Conservation (phyloP, 2,888 invertebrate genomes). For the Drosophila vallismaia region DNA sequence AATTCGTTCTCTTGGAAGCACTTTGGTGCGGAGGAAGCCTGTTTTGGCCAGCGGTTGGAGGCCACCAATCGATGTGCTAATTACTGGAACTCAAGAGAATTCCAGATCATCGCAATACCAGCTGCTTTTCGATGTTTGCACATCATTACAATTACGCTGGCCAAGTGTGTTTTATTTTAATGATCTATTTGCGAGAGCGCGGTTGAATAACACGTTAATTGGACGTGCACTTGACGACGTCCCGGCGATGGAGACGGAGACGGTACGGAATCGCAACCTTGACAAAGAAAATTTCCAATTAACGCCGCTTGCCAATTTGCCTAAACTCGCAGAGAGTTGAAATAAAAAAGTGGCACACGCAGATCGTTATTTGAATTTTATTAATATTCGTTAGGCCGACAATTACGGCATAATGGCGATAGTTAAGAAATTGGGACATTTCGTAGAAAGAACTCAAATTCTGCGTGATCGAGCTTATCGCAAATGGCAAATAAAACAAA, state of each 20-base stretch:
- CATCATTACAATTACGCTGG: conserved; percentile 62
- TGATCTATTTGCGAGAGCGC: conserved; percentile 53
- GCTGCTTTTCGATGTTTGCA: conserved; percentile 62
- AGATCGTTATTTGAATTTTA: conserved; percentile 41
- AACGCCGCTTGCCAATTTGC: conserved; percentile 60
- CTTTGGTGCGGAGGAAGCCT: conserved; percentile 20
- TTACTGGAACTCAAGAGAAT: conserved; percentile 19
- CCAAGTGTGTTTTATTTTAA: conserved; percentile 43
- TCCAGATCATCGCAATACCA: conserved; percentile 16
- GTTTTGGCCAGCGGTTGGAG: conserved; percentile 26
- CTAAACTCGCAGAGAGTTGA: conserved; percentile 33
- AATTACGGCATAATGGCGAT: conserved; percentile 38
- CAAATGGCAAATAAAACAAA: conserved; percentile 15
- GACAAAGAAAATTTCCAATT: conserved; percentile 70
- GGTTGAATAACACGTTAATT: conserved; percentile 68
- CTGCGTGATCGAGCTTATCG: conserved; percentile 36
- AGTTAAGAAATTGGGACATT: conserved; percentile 34
- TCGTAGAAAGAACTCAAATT: conserved; percentile 30
- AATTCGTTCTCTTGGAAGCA: conserved; percentile 1
- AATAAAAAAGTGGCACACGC: conserved; percentile 32
- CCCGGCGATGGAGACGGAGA: conserved; percentile 11
- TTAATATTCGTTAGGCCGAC: conserved; percentile 29
- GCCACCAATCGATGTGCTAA: conserved; percentile 54
- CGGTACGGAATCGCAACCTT: conserved; percentile 57
- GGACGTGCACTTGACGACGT: conserved; percentile 43